Evolutionary conservation across 2,797 vertebrate species (phyloP), one percentile per base, ranked within the genome.

Genomic region (Scomberomorus guttatus): DNA sequence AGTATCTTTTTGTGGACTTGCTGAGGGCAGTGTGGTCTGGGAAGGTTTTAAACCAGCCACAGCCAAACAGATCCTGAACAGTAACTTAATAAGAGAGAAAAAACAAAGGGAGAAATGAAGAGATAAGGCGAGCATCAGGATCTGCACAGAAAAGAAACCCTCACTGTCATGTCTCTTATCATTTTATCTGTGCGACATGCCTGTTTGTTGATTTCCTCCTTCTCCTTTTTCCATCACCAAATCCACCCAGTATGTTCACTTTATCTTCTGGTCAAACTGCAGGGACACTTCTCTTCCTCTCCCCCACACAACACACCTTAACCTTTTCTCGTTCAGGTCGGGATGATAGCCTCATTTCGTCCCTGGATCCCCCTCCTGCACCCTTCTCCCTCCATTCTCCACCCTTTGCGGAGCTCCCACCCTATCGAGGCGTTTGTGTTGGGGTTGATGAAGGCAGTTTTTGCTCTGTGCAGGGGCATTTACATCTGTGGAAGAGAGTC

Each of bases 391-490:
- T 94, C 92, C 92, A 92, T 93, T 90, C 92, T 97, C 84, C 95
- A 95, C 90, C 93, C 94, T 92, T 93, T 96, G 90, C 92, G 95
- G 94, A 95, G 96, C 93, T 96, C 94, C 93, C 94, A 95, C 93
- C 96, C 96, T 82, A 32, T 96, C 87, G 96, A 97, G 95, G 95
- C 93, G 70, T 95, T 95, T 93, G 89, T 95, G 84, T 93, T 97
- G 93, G 95, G 94, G 92, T 93, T 96, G 92, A 92, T 95, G 92
- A 96, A 95, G 94, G 95, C 95, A 93, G 83, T 96, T 91, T 96
- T 95, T 95, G 95, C 92, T 95, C 95, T 98, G 34, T 97, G 95
- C 95, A 94, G 95, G 91, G 94, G 92, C 93, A 92, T 95, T 95
- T 95, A 95, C 95, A 83, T 92, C 95, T 93, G 92, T 94, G 94